A percentile compares a stretch with the other conserved stretches of the same genome.
phyloP scores from a whole-genome alignment of 2,113 vertebrate genomes.

The Pseudonaja textilis region DNA sequence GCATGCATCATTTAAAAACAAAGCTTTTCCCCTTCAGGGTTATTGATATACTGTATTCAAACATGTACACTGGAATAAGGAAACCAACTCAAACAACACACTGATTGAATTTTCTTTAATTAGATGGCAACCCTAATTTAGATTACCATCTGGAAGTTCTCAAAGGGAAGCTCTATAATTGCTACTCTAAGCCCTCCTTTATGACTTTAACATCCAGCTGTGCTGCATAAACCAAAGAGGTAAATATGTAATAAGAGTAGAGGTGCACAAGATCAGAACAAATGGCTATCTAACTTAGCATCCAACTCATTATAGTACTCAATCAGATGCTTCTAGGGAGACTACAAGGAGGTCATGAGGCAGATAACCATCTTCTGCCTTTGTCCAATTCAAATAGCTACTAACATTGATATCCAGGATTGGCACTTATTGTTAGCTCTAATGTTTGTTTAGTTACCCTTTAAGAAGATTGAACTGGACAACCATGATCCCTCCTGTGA shows the following conservation, averaged over 20 bases:
- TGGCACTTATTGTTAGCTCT: background rate
- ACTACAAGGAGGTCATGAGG: background rate
- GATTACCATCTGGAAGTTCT: constrained; percentile 1
- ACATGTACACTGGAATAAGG: background rate
- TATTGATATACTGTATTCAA: background rate
- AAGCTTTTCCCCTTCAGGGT: background rate
- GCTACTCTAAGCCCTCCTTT: background rate
- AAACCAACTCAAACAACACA: background rate
- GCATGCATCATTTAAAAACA: background rate
- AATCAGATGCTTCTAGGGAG: background rate
- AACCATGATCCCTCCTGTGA: background rate
- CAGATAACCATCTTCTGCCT: background rate
- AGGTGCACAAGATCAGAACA: background rate
- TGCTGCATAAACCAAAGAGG: background rate
- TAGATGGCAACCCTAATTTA: background rate
- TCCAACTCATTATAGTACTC: background rate
- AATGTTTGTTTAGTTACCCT: background rate
- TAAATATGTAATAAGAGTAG: background rate
- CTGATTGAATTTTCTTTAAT: background rate
- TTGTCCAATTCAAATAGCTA: background rate
- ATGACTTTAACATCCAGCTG: background rate
- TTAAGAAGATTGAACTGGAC: background rate
- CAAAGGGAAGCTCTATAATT: background rate
- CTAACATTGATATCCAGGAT: background rate
- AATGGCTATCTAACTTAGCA: background rate